A percentile compares a stretch with the other conserved stretches of the same genome.
These are phyloP conservation scores for Ceratothoa steindachneri DNA, from an alignment of 2,888 invertebrate genomes.

Conservation along the genomic window DNA sequence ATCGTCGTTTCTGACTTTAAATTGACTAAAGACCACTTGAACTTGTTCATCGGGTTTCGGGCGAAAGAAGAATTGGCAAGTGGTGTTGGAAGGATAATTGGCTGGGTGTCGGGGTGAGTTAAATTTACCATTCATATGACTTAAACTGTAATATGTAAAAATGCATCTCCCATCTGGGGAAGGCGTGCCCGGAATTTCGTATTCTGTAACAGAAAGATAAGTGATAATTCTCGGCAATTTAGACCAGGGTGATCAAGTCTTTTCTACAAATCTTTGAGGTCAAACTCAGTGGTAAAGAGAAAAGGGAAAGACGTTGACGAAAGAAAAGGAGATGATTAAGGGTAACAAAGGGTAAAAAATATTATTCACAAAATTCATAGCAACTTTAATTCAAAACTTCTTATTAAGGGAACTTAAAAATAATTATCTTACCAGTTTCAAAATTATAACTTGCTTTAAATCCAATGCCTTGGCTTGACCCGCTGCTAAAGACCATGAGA, in stretches of 20 bases:
- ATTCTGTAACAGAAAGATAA: conserved; percentile 66
- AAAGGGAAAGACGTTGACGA: no score
- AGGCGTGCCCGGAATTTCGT: conserved; percentile 88
- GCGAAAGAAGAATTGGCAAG: conserved; percentile 87
- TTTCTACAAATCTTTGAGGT: no score
- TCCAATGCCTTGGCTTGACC: conserved; percentile 81
- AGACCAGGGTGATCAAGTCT: no score
- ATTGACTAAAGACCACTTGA: conserved; percentile 83
- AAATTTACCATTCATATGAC: conserved; percentile 73
- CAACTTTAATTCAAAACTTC: no score
- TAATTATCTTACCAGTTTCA: conserved; percentile 71
- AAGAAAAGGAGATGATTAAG: no score
- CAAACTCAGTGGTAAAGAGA: no score
- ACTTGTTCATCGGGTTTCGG: conserved; percentile 84
- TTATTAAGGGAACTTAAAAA: no score
- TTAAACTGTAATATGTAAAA: conserved; percentile 83
- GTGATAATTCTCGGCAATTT: background rate
- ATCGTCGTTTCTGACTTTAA: conserved; percentile 77
- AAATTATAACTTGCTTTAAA: conserved; percentile 84
- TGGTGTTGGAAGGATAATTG: conserved; percentile 90
- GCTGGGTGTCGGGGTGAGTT: conserved; percentile 95
- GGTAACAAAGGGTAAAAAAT: no score
- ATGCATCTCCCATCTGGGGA: conserved; percentile 84
- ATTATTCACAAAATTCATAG: no score
- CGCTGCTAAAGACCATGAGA: conserved; percentile 91